A percentile compares a stretch with the other conserved stretches of the same genome.
These are phyloP conservation scores for Gracilinanus agilis DNA, from an alignment of 2,113 vertebrate species.

Conservation along the genomic window DNA sequence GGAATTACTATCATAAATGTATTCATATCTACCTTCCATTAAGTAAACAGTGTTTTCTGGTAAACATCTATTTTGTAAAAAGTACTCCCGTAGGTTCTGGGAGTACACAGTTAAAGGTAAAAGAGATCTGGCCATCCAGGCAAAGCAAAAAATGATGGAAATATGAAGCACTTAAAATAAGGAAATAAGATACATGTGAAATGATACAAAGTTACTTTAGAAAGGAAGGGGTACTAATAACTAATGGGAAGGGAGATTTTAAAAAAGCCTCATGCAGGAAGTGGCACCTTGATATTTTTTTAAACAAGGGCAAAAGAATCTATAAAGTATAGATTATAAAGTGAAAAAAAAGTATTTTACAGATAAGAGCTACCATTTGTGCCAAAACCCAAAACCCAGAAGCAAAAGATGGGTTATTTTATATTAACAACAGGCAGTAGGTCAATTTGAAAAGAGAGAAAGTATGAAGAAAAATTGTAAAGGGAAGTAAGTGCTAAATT, in stretches of 20 bases:
- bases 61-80: background rate
- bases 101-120: background rate
- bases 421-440: too few species aligned
- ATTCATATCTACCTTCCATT: background rate
- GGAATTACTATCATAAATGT: background rate
- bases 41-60: background rate
- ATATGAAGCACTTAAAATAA: background rate
- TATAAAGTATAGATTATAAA: background rate
- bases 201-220: background rate
- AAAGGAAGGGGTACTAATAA: background rate
- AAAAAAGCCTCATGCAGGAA: background rate
- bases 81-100: background rate
- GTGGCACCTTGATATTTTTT: background rate
- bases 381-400: background rate
- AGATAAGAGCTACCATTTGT: background rate
- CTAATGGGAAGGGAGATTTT: background rate
- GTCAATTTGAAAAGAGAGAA: background rate
- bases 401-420: background rate
- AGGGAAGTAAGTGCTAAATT: accelerated
- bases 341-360: background rate
- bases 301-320: background rate
- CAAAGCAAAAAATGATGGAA: background rate
- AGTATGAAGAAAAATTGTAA: too few species aligned
- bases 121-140: background rate
- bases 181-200: background rate